Evolutionary conservation across 1,140 invertebrate species (phyloP), one percentile per base, ranked within the genome.

Genomic region (Leptinotarsa texana): DNA sequence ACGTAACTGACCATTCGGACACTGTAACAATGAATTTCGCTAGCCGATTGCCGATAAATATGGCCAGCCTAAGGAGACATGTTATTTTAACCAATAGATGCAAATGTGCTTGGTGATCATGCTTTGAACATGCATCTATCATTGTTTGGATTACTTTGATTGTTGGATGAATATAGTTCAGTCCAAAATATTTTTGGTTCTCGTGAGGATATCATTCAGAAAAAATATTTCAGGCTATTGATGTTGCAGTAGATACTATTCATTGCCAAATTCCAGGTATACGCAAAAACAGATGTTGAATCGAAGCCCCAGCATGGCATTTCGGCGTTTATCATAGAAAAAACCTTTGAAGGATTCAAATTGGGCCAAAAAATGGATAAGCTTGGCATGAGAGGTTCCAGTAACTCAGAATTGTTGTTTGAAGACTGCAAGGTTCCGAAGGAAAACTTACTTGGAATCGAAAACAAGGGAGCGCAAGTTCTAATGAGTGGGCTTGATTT

Each of bases 351-450:
- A 75, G 98, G 98, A 3, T 99, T 99, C 84, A 92, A 88, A 22
- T 91, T 91, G 1, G 95, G 91, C 5, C 92, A 91, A 78, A 99
- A 99, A 83, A 86, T 99, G 18, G 96, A 99, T 83, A 99, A 99
- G 88, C 84, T 99, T 0, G 98, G 98, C 51, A 99, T 99, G 95
- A 89, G 98, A 75, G 98, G 98, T 4, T 99, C 98, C 1, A 96
- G 94, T 80, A 99, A 98, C 2, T 89, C 91, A 48, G 98, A 99
- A 88, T 86, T 99, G 33, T 92, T 99, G 63, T 99, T 99, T 86
- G 95, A 99, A 86, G 92, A 99, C 83, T 96, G 96, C 75, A 94
- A 95, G 90, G 88, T 93, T 74, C 88, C 90, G 88, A 95, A 87
- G 13, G 85, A 89, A 80, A 98, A 99, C 86, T 82, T 99, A 13